Conservation (phyloP, 2,113 vertebrate species). For the Macrotis lagotis region DNA sequence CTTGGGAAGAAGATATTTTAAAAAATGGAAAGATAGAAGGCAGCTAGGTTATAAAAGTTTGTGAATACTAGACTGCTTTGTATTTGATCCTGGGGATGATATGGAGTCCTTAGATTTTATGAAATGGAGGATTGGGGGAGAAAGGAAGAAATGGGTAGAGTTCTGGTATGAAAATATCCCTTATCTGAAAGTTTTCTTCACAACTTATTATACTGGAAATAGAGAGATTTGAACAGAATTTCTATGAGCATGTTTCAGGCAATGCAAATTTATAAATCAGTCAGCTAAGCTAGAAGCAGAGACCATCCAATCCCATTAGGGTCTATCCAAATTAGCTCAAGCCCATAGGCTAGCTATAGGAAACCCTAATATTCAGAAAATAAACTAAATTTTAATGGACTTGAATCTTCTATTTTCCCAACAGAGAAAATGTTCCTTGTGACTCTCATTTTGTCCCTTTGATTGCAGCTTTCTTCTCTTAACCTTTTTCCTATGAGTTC, state of each 20-base stretch:
- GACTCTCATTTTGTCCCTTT: not conserved
- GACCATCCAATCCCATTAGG: not conserved
- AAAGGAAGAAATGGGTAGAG: not conserved
- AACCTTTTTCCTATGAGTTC: conserved; percentile 20
- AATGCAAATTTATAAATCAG: conserved; percentile 11
- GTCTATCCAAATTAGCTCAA: not conserved
- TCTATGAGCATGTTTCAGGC: conserved; percentile 4
- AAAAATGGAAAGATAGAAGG: not conserved
- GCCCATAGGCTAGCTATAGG: not conserved
- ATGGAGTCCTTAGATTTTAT: not conserved
- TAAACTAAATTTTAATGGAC: conserved; percentile 15
- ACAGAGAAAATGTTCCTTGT: not conserved
- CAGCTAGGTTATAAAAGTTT: not conserved
- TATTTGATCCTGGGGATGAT: not conserved
- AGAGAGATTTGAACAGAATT: conserved; percentile 39
- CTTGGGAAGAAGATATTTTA: not conserved
- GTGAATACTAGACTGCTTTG: not conserved
- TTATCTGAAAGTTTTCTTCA: conserved; percentile 33
- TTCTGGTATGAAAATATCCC: not conserved
- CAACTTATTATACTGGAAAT: not conserved
- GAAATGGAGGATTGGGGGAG: too few relatives aligned
- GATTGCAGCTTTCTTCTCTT: conserved; percentile 15
- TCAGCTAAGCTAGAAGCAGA: too few relatives aligned
- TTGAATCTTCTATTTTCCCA: conserved; percentile 9
- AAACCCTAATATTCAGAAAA: not conserved